A percentile compares a stretch with the other conserved stretches of the same genome.
These are phyloP conservation scores for Fregetta grallaria DNA, from an alignment of 2,113 vertebrate genomes.

Conservation along the genomic window DNA sequence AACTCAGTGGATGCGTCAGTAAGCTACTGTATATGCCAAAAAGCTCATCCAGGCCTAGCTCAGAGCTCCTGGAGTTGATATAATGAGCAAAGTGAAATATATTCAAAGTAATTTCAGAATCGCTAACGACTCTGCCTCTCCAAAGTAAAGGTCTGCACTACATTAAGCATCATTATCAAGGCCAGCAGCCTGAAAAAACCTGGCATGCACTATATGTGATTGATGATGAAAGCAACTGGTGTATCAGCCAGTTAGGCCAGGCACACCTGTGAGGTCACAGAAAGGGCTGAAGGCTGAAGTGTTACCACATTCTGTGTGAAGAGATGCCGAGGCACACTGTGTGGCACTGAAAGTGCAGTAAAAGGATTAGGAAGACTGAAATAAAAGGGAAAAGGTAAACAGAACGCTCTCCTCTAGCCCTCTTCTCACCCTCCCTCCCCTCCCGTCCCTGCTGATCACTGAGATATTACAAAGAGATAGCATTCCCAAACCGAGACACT, in stretches of 20 bases:
- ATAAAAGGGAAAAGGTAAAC: background rate
- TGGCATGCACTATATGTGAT: too few species aligned
- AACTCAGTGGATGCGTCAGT: background rate
- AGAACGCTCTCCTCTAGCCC: background rate
- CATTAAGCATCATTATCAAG: background rate
- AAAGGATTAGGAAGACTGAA: background rate
- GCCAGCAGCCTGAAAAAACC: background rate
- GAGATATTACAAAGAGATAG: background rate
- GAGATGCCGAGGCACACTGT: background rate
- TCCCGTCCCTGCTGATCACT: background rate
- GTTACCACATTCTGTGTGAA: background rate
- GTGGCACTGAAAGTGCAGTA: background rate
- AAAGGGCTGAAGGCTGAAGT: background rate
- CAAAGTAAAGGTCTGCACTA: background rate
- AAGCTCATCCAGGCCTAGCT: background rate
- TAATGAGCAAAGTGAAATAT: background rate
- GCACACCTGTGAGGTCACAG: background rate
- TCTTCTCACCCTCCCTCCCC: background rate
- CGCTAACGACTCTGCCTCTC: background rate
- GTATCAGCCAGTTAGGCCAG: background rate
- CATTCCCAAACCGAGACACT: background rate
- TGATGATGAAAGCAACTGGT: background rate
- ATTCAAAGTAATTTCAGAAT: background rate
- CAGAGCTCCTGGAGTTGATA: background rate
- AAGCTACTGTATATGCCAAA: background rate